Evolutionary conservation across 2,888 invertebrate species (phyloP), one percentile per base, ranked within the genome.

Genomic region (Diaphora mendica): DNA sequence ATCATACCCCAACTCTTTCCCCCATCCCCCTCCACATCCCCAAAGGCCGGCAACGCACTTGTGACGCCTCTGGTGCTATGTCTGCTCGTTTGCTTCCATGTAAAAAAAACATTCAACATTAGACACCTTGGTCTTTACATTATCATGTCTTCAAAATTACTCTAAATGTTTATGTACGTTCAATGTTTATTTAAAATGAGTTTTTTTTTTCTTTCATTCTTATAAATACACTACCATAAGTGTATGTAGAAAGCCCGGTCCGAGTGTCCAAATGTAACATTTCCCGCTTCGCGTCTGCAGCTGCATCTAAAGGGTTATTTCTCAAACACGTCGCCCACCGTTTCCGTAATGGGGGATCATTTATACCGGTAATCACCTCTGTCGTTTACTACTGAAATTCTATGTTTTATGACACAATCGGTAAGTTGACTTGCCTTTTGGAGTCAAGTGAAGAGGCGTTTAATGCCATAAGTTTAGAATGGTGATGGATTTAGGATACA

Each of bases 231-330:
- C 30, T 15, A 39, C 33, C 20, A n/a, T 20, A 68, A 23, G 55
- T 59, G 65, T 70, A 35, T 70, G 64, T 70, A 67, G 3, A n/a
- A 66, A 35, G 7, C 26, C 11, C 3, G n/a, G 72, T 33, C 87
- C 72, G 84, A 90, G 80, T 86, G 87, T 87, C 79, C 77, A 70
- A 65, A 74, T 68, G 81, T 80, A 83, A 84, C 87, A 87, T 89
- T 89, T 87, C 85, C 86, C 85, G 79, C 79, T 82, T 84, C 78
- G 81, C 84, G 85, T 83, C 82, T 90, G 85, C 90, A 91, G 91
- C 90, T 92, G 92, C 91, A 93, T 85, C 89, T 79, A 88, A 90
- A 88, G 89, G 91, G 92, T 90, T 92, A 92, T 93, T 92, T 93
- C 93, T 93, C 93, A 93, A 92, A 90, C 89, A 86, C 89, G 90